phyloP scores from a whole-genome alignment of 2,888 invertebrate species.

The Pterostichus madidus region DNA sequence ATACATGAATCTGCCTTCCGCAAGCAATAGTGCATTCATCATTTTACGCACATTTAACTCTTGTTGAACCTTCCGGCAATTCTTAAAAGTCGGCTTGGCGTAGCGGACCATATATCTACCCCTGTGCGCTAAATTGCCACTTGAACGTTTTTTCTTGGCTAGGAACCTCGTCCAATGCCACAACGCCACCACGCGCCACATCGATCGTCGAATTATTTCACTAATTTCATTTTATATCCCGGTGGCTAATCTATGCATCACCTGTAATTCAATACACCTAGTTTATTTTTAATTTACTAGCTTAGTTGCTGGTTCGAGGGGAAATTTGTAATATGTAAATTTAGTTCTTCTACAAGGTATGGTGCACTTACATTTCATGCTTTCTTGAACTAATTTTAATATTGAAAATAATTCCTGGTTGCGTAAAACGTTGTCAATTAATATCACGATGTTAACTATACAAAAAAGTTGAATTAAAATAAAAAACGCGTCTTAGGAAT shows the following conservation, averaged over 20 bases:
- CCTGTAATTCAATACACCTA: background rate
- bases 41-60: conserved; percentile 54
- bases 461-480: too few relatives aligned
- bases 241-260: conserved; percentile 1
- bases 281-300: conserved; percentile 11
- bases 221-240: conserved; percentile 48
- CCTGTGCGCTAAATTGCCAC: conserved; percentile 13
- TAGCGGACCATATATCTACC: conserved; percentile 17
- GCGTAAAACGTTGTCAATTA: too few relatives aligned
- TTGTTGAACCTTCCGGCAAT: conserved; percentile 55
- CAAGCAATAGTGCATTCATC: conserved; percentile 38
- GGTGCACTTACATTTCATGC: background rate
- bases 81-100: conserved; percentile 14
- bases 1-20: conserved; percentile 54
- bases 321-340: background rate
- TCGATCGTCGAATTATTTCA: conserved; percentile 43
- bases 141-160: conserved; percentile 46
- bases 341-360: background rate
- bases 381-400: background rate
- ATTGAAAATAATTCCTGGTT: background rate
- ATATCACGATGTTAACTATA: too few relatives aligned
- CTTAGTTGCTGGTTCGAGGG: background rate
- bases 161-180: background rate
- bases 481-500: too few relatives aligned
- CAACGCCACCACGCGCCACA: background rate